Evolutionary conservation across 2,888 invertebrate species (phyloP).

Genomic region (Agrotis ipsilon): DNA sequence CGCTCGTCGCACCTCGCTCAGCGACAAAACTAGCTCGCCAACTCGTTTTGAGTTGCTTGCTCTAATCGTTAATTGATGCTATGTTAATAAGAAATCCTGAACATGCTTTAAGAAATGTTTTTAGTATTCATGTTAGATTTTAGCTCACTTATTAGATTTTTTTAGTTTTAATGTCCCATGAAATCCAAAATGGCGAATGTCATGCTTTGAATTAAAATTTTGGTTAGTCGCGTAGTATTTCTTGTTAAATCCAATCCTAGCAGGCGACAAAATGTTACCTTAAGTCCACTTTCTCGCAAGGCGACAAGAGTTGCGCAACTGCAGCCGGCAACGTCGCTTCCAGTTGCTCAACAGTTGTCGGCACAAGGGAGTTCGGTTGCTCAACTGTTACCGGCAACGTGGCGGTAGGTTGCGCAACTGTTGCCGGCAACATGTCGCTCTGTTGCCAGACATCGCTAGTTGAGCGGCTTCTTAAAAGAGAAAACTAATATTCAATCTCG

Average conservation of each 20-base stretch:
- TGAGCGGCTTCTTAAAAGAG: slow-evolving; percentile 54
- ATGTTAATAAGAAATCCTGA: too few relatives aligned
- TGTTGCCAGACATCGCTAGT: slow-evolving; percentile 48
- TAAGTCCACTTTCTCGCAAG: slow-evolving; percentile 41
- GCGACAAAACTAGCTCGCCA: too few relatives aligned
- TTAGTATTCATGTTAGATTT: too few relatives aligned
- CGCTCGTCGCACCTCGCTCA: too few relatives aligned
- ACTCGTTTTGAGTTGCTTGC: too few relatives aligned
- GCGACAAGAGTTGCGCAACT: slow-evolving; percentile 47
- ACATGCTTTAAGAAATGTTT: too few relatives aligned
- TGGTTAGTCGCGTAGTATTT: background rate
- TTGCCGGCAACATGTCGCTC: slow-evolving; percentile 27
- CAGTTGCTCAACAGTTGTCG: slow-evolving; percentile 29
- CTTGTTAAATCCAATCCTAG: background rate
- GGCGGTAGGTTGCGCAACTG: slow-evolving; percentile 25
- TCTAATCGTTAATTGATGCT: too few relatives aligned
- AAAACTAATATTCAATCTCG: slow-evolving; percentile 37
- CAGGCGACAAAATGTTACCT: slow-evolving; percentile 29
- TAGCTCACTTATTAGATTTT: too few relatives aligned
- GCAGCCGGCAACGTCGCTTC: slow-evolving; percentile 31
- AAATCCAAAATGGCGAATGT: too few relatives aligned
- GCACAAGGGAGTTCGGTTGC: slow-evolving; percentile 21
- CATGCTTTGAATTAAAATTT: too few relatives aligned
- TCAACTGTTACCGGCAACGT: slow-evolving; percentile 34
- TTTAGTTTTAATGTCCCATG: too few relatives aligned